Percentiles rank a stretch among this genome's conserved stretches.
Evolutionary conservation across 30 jellyfish, hydroid and myxozoan genomes (phyloP).

Genomic region (Rhopilema esculentum): DNA sequence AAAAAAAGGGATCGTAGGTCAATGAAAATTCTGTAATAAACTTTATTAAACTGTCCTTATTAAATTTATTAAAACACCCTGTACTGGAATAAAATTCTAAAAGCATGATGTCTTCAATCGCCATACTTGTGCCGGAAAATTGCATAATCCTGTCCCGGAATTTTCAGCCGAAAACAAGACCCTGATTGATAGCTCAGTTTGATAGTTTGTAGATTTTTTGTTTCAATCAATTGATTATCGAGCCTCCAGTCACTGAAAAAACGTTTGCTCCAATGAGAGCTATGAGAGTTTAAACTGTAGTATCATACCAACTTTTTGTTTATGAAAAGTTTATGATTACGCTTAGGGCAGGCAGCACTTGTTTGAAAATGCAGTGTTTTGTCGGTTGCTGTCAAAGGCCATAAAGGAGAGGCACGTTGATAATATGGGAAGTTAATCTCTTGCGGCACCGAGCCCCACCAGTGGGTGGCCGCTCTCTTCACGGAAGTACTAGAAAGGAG

Average conservation of each 20-base stretch:
- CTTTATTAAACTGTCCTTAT: neutral
- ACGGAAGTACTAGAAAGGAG: neutral
- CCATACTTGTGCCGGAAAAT: too few species aligned
- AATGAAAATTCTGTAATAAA: neutral
- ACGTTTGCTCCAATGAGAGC: neutral
- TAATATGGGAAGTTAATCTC: neutral
- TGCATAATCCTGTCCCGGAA: too few species aligned
- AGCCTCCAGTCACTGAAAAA: neutral
- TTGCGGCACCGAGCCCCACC: neutral
- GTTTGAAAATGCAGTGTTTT: neutral
- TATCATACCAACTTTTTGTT: neutral
- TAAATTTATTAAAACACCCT: too few species aligned
- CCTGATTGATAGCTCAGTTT: neutral
- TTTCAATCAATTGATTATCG: neutral
- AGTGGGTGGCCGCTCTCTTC: neutral
- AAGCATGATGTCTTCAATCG: too few species aligned
- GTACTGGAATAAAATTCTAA: too few species aligned
- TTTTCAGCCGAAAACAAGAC: neutral
- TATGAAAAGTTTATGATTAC: neutral
- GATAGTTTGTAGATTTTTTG: neutral
- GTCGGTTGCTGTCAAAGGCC: neutral
- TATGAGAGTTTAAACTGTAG: neutral
- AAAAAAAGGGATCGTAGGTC: neutral
- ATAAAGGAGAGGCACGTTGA: neutral
- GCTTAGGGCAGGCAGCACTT: neutral